Evolutionary conservation across 2,113 vertebrate genomes (phyloP).

Genomic region (Neotragus pygmaeus): DNA sequence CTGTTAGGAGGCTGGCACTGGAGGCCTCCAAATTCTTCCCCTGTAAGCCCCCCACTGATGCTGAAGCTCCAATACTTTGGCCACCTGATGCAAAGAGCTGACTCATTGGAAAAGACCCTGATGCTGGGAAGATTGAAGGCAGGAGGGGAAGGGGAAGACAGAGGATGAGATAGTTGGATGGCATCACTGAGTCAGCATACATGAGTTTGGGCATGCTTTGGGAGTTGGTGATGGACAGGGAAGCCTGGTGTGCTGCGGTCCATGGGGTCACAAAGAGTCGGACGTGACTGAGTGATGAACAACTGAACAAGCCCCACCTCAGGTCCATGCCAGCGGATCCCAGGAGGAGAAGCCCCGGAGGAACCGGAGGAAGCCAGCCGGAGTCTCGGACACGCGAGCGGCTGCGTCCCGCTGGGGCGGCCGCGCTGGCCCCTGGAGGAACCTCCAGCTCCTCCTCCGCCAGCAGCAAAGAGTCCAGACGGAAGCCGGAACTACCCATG

Average conservation of each 20-base stretch:
- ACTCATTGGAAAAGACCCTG: neutral
- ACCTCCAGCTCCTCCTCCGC: neutral
- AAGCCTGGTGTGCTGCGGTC: neutral
- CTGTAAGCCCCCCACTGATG: neutral
- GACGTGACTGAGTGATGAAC: neutral
- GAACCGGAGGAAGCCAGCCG: neutral
- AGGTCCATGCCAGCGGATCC: too few relatives aligned
- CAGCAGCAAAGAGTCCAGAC: rapidly evolving
- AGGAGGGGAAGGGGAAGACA: neutral
- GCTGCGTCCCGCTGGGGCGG: rapidly evolving
- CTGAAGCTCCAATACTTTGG: neutral
- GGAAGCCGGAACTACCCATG: neutral
- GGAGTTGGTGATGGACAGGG: neutral
- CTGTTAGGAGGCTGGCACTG: neutral
- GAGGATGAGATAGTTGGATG: neutral
- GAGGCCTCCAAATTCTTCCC: neutral
- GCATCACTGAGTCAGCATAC: neutral
- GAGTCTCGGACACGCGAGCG: rapidly evolving
- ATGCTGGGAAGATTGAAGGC: neutral
- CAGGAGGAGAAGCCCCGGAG: neutral
- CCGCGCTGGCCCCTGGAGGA: neutral
- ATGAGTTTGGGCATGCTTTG: neutral
- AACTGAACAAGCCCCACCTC: neutral
- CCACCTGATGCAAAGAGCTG: neutral
- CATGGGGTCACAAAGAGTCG: neutral